Evolutionary conservation across 2,797 vertebrate genomes (phyloP), one percentile per base, ranked within the genome.

Genomic region (Dipus sagitta): DNA sequence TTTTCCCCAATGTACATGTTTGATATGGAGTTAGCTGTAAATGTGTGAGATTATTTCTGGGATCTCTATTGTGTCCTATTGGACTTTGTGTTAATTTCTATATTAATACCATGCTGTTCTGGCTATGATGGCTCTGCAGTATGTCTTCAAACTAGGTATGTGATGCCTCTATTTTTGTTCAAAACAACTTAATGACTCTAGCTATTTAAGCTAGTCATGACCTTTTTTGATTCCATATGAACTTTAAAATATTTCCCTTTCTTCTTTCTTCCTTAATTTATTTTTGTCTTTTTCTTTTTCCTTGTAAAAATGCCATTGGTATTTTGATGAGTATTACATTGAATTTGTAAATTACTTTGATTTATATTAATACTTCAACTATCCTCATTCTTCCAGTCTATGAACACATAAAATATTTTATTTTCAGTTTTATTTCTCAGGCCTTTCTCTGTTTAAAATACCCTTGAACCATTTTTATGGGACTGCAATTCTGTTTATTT

Each of bases 401-500:
- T 47, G 9, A 82, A 32, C 24, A 67, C n/a, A 30, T 24, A 13
- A 34, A 10, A 20, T 82, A 34, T 42, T 82, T 42, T 74, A 14
- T 71, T 71, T n/a, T 71, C n/a, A 71, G 32, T 71, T 71, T 32
- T 3, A n/a, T 68, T 68, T 13, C 17, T 64, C 17, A 8, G 23
- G 26, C 58, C 34, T 64, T 64, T 24, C 89, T 84, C 90, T 34
- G n/a, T 84, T 74, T 92, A 52, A 86, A 76, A 74, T 23, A 24
- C 67, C 86, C 64, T 81, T 23, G 34, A 77, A 71, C 64, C 42
- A 62, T 62, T 87, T 52, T 77, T 78, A 74, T 60, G 65, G 82
- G 92, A 47, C 21, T 77, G 64, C 38, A 58, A 38, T 32, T 70
- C 26, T 94, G 86, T 88, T 89, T 90, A n/a, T 79, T 92, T 95